Base-by-base conservation (phyloP, 2,113 vertebrate genomes). In the Amazona vittata region DNA sequence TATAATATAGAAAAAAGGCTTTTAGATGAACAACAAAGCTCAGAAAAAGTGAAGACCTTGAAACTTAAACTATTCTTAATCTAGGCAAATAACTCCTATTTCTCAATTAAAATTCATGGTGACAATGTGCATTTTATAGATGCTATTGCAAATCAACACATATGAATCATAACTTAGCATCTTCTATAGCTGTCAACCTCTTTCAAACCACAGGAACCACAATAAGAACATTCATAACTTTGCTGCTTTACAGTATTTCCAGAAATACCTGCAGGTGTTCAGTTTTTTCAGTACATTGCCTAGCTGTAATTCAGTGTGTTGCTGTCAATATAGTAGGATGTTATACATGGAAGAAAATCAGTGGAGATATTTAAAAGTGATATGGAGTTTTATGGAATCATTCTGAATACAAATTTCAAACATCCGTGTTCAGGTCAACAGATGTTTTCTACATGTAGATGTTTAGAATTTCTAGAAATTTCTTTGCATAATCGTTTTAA, bases 201-300 rank as follows among this genome's bases (percentile, higher is more conserved):
- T 85, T 92, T 78, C 35, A 77, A 92, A 70, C 19, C 24, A 76
- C 29, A 69, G 67, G 90, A 91, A 69, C 33, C 44, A 87, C 35
- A 74, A 44, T 49, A 96, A 90, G 43, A 95, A 18, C n/a, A 86
- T 86, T 85, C 75, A 90, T 62, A 73, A 88, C 57, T 78, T 31
- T 85, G 39, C 44, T 60, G 44, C n/a, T 85, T 92, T 71, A 44
- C 57, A 69, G 24, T 64, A 80, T 71, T 89, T 76, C 83, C 71
- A 68, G 79, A 85, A 90, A 79, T 52, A 63, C 39, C 17, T 55
- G 50, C 35, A 85, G 50, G 26, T 82, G 50, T 79, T 81, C 12
- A 46, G 47, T 47, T 47, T 13, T 43, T 25, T 64, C 39, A 41
- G 14, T 33, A 9, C 43, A 26, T 43, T 57, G 31, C 68, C 28